Percentiles rank a stretch among this genome's conserved stretches.
These are phyloP conservation scores for Luperina nickerlii DNA, from an alignment of 2,888 invertebrate species.

Conservation along the genomic window DNA sequence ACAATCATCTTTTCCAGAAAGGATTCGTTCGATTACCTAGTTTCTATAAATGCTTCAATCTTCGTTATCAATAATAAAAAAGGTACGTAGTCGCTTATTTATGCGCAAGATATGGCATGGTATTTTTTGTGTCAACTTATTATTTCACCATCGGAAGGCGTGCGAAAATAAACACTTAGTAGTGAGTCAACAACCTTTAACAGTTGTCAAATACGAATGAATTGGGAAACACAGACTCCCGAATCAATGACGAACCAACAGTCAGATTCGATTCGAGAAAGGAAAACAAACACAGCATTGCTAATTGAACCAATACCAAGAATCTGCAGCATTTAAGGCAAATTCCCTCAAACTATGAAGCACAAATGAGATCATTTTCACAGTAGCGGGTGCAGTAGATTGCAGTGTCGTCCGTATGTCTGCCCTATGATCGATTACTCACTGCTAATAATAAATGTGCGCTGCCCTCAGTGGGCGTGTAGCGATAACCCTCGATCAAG, in stretches of 20 bases:
- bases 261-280: not conserved
- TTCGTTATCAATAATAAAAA: not conserved
- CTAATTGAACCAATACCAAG: constrained; percentile 12
- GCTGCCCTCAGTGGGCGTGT: constrained; percentile 71
- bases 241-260: constrained; percentile 8
- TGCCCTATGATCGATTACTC: constrained; percentile 72
- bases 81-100: not conserved
- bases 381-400: constrained; percentile 50
- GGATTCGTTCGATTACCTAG: not conserved
- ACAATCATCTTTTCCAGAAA: not conserved
- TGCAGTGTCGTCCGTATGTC: constrained; percentile 72
- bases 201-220: not conserved
- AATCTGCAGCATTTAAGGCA: not conserved
- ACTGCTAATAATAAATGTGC: constrained; percentile 73
- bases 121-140: not conserved
- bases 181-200: not conserved
- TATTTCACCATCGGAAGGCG: not conserved
- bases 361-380: constrained; percentile 45
- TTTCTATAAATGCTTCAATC: not conserved
- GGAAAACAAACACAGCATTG: constrained; percentile 6
- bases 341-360: constrained; percentile 15
- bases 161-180: constrained; percentile 2
- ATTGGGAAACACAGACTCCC: constrained; percentile 23
- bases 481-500: constrained; percentile 83
- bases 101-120: not conserved